Evolutionary conservation across 2,797 vertebrate species (phyloP).

Genomic region (Chrosomus eos): DNA sequence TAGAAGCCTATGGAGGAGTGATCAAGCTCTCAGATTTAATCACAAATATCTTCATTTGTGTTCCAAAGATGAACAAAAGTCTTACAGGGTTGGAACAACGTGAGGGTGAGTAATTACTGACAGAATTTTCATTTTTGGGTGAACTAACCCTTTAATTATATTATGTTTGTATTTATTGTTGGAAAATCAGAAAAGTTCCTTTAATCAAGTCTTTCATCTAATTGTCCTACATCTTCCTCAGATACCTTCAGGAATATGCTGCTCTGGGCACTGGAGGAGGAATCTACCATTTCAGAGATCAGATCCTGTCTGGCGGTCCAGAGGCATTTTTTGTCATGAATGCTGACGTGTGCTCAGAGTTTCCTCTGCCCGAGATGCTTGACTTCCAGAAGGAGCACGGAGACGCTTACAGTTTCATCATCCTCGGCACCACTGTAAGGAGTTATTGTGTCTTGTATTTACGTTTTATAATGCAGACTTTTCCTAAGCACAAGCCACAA

Average conservation of each 20-base stretch:
- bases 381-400: constrained; percentile 83
- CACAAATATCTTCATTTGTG: too few relatives aligned
- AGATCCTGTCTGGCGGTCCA: constrained; percentile 91
- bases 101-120: too few relatives aligned
- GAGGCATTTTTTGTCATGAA: constrained; percentile 94
- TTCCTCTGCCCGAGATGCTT: constrained; percentile 92
- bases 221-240: constrained; percentile 60
- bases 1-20: too few relatives aligned
- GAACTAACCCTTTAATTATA: too few relatives aligned
- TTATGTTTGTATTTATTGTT: background rate
- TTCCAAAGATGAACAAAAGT: too few relatives aligned
- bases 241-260: constrained; percentile 95
- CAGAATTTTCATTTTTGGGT: too few relatives aligned
- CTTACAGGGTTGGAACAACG: too few relatives aligned
- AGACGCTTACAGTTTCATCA: constrained; percentile 86
- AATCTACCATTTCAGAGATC: constrained; percentile 98
- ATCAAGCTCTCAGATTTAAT: too few relatives aligned
- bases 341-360: constrained; percentile 94
- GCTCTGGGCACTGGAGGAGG: constrained; percentile 96
- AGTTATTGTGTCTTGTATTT: constrained; percentile 24
- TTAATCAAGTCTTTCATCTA: background rate
- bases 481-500: background rate
- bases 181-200: background rate
- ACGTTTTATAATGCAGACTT: background rate
- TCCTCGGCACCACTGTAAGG: constrained; percentile 93